Percentiles rank a stretch among this genome's conserved stretches.
Conservation (phyloP, 2,113 vertebrate genomes). For the Empidonax alnorum region DNA sequence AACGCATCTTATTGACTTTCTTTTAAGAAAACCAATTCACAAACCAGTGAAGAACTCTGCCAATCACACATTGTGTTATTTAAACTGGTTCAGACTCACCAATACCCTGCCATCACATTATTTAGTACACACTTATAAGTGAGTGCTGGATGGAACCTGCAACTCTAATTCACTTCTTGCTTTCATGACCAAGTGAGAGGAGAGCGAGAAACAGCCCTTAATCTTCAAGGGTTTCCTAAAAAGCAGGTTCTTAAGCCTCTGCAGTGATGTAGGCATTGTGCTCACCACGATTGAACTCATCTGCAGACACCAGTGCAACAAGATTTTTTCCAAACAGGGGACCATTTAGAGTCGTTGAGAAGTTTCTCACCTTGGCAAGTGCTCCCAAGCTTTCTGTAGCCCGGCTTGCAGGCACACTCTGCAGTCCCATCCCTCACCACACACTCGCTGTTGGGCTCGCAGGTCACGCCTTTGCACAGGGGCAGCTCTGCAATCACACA, state of each 20-base stretch:
- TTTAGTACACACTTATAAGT: background rate
- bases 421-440: conserved; percentile 56
- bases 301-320: background rate
- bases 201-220: background rate
- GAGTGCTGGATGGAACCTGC: background rate
- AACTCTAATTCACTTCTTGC: background rate
- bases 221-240: background rate
- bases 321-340: background rate
- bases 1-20: background rate
- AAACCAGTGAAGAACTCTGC: background rate
- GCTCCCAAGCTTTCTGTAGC: conserved; percentile 65
- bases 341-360: background rate
- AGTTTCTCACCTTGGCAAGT: conserved; percentile 70
- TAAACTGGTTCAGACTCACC: background rate
- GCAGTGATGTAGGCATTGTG: background rate
- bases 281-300: background rate
- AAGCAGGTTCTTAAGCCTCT: background rate
- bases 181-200: background rate
- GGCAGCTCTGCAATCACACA: conserved; percentile 75
- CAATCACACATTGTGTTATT: background rate
- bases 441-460: conserved; percentile 80
- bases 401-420: conserved; percentile 83
- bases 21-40: background rate
- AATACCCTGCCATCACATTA: background rate
- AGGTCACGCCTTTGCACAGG: conserved; percentile 73